These are phyloP conservation scores for Mesochorus sp. DNA, from an alignment of 2,888 invertebrate genomes.

Conservation along the genomic window DNA sequence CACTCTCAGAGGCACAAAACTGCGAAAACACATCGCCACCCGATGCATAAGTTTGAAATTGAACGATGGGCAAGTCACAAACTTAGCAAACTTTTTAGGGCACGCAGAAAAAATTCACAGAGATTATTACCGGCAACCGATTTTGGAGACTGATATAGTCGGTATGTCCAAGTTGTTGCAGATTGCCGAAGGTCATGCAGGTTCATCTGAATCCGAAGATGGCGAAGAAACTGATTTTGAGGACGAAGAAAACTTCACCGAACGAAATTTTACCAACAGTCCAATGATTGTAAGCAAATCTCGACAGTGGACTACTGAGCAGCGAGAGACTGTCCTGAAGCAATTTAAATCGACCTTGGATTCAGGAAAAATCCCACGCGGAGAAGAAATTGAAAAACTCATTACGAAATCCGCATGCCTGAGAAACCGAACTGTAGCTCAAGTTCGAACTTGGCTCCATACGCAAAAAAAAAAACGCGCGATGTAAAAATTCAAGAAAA, in stretches of 20 bases:
- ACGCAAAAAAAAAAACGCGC: too few species aligned
- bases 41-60: constrained; percentile 53
- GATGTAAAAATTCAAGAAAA: too few species aligned
- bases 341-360: too few species aligned
- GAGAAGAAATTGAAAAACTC: too few species aligned
- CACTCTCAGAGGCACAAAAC: constrained; percentile 60
- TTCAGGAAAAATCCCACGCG: too few species aligned
- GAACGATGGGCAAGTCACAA: constrained; percentile 19
- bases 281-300: constrained; percentile 7
- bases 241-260: not conserved
- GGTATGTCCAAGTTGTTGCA: constrained; percentile 65
- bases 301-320: constrained; percentile 40
- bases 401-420: too few species aligned
- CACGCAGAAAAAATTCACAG: constrained; percentile 56
- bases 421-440: too few species aligned
- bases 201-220: not conserved
- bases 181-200: constrained; percentile 57
- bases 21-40: constrained; percentile 62
- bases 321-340: too few species aligned
- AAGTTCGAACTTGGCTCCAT: too few species aligned
- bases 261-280: not conserved
- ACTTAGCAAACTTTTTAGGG: constrained; percentile 58
- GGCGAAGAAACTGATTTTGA: constrained; percentile 14
- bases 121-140: constrained; percentile 65
- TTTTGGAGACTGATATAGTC: constrained; percentile 62